A percentile compares a stretch with the other conserved stretches of the same genome.
phyloP scores from a whole-genome alignment of 2,888 invertebrate species.

The Ectropis crepuscularia region DNA sequence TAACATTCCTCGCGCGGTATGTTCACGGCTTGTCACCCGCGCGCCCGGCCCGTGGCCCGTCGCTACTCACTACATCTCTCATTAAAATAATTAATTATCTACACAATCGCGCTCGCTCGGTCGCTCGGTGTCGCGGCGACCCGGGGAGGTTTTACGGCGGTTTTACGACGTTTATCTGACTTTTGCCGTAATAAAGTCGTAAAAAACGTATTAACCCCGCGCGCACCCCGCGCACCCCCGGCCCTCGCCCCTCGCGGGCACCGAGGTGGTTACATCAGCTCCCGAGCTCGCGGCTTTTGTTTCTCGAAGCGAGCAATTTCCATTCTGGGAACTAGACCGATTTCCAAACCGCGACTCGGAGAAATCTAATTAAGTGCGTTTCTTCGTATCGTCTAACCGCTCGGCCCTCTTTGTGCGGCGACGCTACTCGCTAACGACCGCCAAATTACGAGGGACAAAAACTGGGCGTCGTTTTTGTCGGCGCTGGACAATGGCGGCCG shows the following conservation, averaged over 20 bases:
- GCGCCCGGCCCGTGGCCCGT: constrained; percentile 1
- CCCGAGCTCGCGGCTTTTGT: neutral
- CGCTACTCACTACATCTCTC: constrained; percentile 23
- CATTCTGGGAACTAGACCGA: constrained; percentile 17
- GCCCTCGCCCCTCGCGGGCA: neutral
- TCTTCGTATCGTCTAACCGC: constrained; percentile 30
- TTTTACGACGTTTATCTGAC: constrained; percentile 5
- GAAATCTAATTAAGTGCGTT: constrained; percentile 22
- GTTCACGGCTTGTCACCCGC: constrained; percentile 46
- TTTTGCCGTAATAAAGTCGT: constrained; percentile 4
- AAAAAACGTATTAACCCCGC: neutral
- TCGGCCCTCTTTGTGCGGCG: constrained; percentile 27
- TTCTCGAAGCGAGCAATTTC: neutral
- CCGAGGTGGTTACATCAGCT: too few relatives aligned
- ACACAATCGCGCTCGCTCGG: constrained; percentile 10
- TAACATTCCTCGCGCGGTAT: constrained; percentile 36
- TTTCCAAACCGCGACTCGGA: constrained; percentile 5
- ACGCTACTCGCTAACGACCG: constrained; percentile 32
- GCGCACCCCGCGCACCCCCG: too few relatives aligned
- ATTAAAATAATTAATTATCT: constrained; percentile 34
- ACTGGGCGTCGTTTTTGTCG: constrained; percentile 32
- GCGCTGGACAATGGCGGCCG: constrained; percentile 42
- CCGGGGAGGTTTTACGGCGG: constrained; percentile 5
- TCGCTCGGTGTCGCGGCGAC: neutral
- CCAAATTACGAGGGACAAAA: constrained; percentile 39